phyloP scores from a whole-genome alignment of 2,888 invertebrate species.

The Luperina testacea region DNA sequence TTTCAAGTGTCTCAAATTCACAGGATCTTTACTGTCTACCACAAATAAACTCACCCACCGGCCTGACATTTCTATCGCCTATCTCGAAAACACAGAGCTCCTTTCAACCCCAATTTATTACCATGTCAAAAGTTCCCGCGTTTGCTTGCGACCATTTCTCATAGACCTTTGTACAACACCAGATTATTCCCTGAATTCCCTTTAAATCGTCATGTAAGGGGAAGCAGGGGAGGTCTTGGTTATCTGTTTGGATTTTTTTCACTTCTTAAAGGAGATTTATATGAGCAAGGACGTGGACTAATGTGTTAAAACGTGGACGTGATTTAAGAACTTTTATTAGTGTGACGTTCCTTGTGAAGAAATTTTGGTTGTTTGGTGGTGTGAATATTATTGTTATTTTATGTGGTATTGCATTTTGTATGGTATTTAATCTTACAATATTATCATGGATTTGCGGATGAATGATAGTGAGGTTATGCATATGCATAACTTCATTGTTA shows the following conservation, averaged over 20 bases:
- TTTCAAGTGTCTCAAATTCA: background rate
- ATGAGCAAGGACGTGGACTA: conserved; percentile 66
- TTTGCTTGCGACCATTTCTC: conserved; percentile 33
- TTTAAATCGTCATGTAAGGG: background rate
- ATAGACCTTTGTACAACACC: conserved; percentile 34
- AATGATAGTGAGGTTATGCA: too few relatives aligned
- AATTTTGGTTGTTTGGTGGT: conserved; percentile 17
- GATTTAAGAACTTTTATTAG: conserved; percentile 44
- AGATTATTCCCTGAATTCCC: background rate
- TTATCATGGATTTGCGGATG: too few relatives aligned
- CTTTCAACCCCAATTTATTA: conserved; percentile 54
- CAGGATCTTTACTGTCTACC: background rate
- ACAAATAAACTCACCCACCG: background rate
- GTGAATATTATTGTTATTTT: background rate
- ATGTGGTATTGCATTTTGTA: too few relatives aligned
- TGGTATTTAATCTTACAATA: too few relatives aligned
- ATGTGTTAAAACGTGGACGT: conserved; percentile 64
- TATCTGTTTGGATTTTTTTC: conserved; percentile 57
- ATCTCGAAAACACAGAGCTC: conserved; percentile 27
- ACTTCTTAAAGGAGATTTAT: conserved; percentile 64
- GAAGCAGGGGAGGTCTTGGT: conserved; percentile 40
- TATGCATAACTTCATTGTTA: too few relatives aligned
- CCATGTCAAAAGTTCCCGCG: conserved; percentile 41
- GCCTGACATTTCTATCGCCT: conserved; percentile 18
- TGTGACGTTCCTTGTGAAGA: conserved; percentile 1